A percentile compares a stretch with the other conserved stretches of the same genome.
Conservation (phyloP, 2,888 invertebrate species). For the Brachyptera risi region DNA sequence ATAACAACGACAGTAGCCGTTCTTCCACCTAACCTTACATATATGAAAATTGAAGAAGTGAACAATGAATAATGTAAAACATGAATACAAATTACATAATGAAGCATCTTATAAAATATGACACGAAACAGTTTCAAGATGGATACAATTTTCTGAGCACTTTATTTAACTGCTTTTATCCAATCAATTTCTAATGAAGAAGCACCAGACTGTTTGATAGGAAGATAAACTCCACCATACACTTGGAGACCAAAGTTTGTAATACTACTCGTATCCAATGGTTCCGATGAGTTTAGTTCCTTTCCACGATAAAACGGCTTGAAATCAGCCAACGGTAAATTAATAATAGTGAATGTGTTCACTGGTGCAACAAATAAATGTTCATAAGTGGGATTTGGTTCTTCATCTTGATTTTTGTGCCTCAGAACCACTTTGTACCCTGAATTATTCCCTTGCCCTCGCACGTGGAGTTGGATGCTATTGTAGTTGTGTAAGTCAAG, state of each 20-base stretch:
- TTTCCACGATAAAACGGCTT: conserved; percentile 59
- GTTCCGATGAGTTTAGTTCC: conserved; percentile 47
- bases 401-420: conserved; percentile 54
- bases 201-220: conserved; percentile 59
- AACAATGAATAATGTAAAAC: too few relatives aligned
- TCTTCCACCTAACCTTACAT: too few relatives aligned
- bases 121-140: too few relatives aligned
- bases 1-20: too few relatives aligned
- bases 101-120: too few relatives aligned
- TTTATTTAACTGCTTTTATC: too few relatives aligned
- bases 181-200: conserved; percentile 61
- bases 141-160: too few relatives aligned
- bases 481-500: conserved; percentile 51
- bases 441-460: conserved; percentile 56
- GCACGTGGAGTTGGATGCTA: conserved; percentile 51
- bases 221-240: conserved; percentile 61
- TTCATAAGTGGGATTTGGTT: conserved; percentile 58
- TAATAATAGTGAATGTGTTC: conserved; percentile 51
- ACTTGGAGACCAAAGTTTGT: conserved; percentile 61
- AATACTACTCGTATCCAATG: conserved; percentile 54
- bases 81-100: too few relatives aligned
- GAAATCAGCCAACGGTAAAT: conserved; percentile 54
- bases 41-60: too few relatives aligned
- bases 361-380: conserved; percentile 54
- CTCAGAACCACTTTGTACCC: conserved; percentile 57